Base-by-base conservation (phyloP, 2,113 vertebrate genomes). In the Pipa parva region DNA sequence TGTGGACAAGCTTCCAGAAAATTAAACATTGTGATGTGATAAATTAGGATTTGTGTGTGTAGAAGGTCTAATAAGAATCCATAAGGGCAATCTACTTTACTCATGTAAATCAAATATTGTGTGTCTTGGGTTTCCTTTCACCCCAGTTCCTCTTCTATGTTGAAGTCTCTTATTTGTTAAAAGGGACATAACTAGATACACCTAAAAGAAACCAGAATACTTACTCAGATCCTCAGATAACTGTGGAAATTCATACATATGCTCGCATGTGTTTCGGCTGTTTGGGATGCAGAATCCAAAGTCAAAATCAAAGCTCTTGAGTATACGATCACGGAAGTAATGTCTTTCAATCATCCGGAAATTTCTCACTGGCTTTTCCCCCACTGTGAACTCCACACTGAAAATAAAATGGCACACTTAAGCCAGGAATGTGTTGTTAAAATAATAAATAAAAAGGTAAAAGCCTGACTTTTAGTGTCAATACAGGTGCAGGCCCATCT, bases 261-360 rank as follows among this genome's bases (percentile, higher is more conserved):
- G 97, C 79, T 99, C 97, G 36, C 95, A 98, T 0, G 95, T 98
- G 84, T 99, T 99, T 71, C 95, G 87, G 81, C 96, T 98, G 80
- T 93, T 95, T 20, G 97, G 96, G 60, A 99, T 99, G 81, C 97
- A 99, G 83, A 99, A 99, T 29, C 97, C 96, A 17, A 99, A 99
- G 81, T 97, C 96, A 64, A 99, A 99, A 80, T 99, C 95, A 42
- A 99, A 99, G 80, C 92, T 99, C 83, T 99, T 99, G 75, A 99
- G 91, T 39, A 99, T 87, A 20, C 86, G 92, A 42, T 97, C 96
- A 78, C 94, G 86, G 77, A 99, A 99, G 77, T 97, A 99, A 83
- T 99, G 97, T 18, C 97, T 82, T 81, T 99, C 97, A 3, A 99
- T 99, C 97, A 99, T 99, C 48, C 96, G 89, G 52, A 99, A 99